A percentile compares a stretch with the other conserved stretches of the same genome.
Evolutionary conservation across 1,140 invertebrate species (phyloP).

Genomic region (Ganaspis sp.): DNA sequence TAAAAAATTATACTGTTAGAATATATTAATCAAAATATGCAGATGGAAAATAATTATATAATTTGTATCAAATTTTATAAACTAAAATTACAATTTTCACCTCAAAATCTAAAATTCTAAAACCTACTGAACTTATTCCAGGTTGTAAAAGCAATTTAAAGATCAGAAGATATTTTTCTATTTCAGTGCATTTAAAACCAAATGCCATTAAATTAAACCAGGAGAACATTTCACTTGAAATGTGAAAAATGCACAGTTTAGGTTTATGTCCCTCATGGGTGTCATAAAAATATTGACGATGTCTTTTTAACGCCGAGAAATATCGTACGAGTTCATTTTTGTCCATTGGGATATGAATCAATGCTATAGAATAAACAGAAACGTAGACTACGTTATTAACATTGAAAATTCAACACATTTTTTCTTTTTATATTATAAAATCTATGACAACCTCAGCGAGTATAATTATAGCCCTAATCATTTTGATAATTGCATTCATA

Average conservation of each 20-base stretch:
- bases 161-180: neutral
- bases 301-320: conserved; percentile 19
- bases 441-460: too few relatives aligned
- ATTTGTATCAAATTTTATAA: too few relatives aligned
- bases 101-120: too few relatives aligned
- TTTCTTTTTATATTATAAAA: too few relatives aligned
- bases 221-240: conserved; percentile 11
- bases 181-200: neutral
- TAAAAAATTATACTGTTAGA: too few relatives aligned
- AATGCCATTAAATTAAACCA: conserved; percentile 7
- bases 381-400: neutral
- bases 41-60: too few relatives aligned
- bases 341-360: neutral
- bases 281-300: conserved; percentile 29
- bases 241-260: conserved; percentile 1
- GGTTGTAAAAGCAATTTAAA: neutral
- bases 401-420: neutral
- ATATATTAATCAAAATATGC: too few relatives aligned
- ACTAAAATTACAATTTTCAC: too few relatives aligned
- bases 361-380: neutral
- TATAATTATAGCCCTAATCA: too few relatives aligned
- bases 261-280: conserved; percentile 11
- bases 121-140: too few relatives aligned
- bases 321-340: neutral
- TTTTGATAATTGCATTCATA: too few relatives aligned